These are phyloP conservation scores for Hemibates koningsi DNA, from an alignment of 2,113 vertebrate genomes.

Conservation along the genomic window DNA sequence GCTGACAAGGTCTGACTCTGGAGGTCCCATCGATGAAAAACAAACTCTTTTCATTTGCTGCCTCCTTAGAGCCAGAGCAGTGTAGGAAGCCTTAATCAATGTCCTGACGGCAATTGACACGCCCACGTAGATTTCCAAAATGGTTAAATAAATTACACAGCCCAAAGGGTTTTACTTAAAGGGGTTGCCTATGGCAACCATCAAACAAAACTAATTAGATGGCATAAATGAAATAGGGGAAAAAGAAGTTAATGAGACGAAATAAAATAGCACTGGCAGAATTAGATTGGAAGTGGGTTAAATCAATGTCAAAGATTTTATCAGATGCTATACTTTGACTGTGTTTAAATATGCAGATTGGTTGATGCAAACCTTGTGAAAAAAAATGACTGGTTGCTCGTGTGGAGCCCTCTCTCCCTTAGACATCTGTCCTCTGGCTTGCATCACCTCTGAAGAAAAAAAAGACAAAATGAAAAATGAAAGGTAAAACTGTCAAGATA, in stretches of 20 bases:
- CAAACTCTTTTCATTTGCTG: constrained; percentile 25
- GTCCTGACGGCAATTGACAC: constrained; percentile 45
- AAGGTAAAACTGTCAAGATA: background rate
- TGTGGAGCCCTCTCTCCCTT: constrained; percentile 81
- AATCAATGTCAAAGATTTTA: background rate
- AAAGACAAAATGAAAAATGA: background rate
- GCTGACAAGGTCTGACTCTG: constrained; percentile 18
- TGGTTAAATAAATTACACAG: constrained; percentile 50
- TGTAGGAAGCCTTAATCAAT: constrained; percentile 63
- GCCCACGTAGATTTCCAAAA: constrained; percentile 51
- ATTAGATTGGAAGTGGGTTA: background rate
- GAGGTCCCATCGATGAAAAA: constrained; percentile 37
- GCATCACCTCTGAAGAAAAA: constrained; percentile 56
- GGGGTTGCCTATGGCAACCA: constrained; percentile 32
- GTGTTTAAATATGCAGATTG: background rate
- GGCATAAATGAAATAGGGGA: background rate
- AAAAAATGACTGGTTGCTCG: constrained; percentile 84
- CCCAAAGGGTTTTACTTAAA: constrained; percentile 27
- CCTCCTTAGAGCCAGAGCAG: constrained; percentile 23
- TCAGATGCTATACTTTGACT: background rate
- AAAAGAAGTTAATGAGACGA: background rate
- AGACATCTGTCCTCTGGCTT: constrained; percentile 65
- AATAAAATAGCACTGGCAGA: constrained; percentile 4
- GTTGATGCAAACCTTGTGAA: constrained; percentile 79
- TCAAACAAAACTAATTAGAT: constrained; percentile 47